phyloP scores from a whole-genome alignment of 2,888 invertebrate genomes.

The Drepana falcataria region DNA sequence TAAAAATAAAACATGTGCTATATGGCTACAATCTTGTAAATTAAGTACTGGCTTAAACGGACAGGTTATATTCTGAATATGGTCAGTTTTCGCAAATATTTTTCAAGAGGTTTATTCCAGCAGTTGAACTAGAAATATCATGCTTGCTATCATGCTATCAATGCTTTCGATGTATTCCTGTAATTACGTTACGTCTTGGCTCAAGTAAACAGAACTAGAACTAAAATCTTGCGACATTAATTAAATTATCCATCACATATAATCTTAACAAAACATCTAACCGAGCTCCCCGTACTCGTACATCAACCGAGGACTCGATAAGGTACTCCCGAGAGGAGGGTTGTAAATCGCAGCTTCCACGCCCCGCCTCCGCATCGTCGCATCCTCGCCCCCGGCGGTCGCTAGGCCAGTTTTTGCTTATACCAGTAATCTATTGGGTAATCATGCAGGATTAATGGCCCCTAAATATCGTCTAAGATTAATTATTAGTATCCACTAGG shows the following conservation, averaged over 20 bases:
- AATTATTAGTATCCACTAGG: neutral
- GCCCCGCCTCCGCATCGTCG: conserved; percentile 12
- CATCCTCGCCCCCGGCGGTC: conserved; percentile 20
- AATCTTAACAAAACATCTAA: conserved; percentile 40
- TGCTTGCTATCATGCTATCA: too few relatives aligned
- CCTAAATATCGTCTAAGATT: neutral
- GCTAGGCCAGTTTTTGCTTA: conserved; percentile 21
- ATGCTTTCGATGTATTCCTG: neutral
- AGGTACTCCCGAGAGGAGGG: conserved; percentile 40
- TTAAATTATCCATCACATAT: conserved; percentile 19
- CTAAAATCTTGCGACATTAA: neutral
- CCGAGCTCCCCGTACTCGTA: conserved; percentile 39
- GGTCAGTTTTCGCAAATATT: too few relatives aligned
- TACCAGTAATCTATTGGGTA: neutral
- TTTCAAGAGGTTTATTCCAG: too few relatives aligned
- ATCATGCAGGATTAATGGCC: neutral
- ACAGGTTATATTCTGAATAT: too few relatives aligned
- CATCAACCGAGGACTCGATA: conserved; percentile 50
- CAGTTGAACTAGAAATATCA: too few relatives aligned
- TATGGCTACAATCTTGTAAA: too few relatives aligned
- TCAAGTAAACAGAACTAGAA: neutral
- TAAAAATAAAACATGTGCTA: too few relatives aligned
- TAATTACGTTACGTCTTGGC: neutral
- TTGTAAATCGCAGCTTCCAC: conserved; percentile 36
- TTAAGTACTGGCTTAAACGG: too few relatives aligned